A percentile compares a stretch with the other conserved stretches of the same genome.
Conservation (phyloP, 2,113 vertebrate genomes). For the Saguinus midas region DNA sequence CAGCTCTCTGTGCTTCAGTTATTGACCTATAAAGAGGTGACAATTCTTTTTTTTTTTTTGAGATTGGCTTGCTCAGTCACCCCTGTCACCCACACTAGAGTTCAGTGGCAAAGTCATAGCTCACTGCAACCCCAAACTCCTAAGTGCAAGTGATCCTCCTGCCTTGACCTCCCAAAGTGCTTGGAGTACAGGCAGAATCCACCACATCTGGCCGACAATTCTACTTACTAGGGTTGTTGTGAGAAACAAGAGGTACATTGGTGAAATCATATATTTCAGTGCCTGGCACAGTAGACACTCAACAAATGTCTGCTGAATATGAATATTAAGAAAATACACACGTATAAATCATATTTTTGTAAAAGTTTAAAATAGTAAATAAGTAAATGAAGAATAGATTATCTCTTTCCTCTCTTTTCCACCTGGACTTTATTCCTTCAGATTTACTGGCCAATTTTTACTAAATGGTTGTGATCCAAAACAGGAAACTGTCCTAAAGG, state of each 20-base stretch:
- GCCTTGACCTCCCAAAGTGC: no score
- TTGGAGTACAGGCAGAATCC: no score
- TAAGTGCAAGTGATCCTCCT: no score
- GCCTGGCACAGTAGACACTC: background rate
- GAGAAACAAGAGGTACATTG: background rate
- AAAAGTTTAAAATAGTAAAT: background rate
- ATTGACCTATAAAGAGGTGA: background rate
- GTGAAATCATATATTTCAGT: background rate
- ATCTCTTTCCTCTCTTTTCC: constrained; percentile 32
- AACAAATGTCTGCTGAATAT: constrained; percentile 22
- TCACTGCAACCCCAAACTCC: no score
- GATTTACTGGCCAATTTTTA: constrained; percentile 52
- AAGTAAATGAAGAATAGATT: constrained; percentile 10
- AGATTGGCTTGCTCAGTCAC: no score
- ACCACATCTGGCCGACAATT: no score
- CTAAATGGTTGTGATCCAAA: constrained; percentile 55
- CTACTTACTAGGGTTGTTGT: background rate
- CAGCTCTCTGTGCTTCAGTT: background rate
- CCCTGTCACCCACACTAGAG: no score
- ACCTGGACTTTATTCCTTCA: constrained; percentile 43
- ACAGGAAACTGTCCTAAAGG: constrained; percentile 59
- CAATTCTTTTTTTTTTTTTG: background rate
- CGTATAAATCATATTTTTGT: background rate
- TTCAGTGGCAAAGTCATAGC: no score
- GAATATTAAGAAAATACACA: constrained; percentile 11